Conservation (phyloP, 2,888 invertebrate species). For the Pristionchus japonicus region DNA sequence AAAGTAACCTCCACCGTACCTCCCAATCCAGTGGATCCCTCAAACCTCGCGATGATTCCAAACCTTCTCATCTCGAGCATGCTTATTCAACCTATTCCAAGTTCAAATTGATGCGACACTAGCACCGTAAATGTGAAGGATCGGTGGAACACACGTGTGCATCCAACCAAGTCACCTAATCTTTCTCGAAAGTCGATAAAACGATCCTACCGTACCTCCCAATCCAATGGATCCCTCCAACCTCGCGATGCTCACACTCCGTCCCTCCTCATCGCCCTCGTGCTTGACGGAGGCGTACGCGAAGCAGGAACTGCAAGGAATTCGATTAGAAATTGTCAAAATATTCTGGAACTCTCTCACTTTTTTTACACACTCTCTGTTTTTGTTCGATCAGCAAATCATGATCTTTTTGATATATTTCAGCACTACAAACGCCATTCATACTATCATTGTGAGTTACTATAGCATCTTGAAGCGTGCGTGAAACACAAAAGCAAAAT, state of each 20-base stretch:
- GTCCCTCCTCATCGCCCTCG: conserved; percentile 14
- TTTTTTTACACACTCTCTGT: background rate
- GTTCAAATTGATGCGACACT: too few species aligned
- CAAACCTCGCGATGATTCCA: conserved; percentile 40
- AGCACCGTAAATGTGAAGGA: too few species aligned
- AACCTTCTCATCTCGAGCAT: background rate
- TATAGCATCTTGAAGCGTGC: background rate
- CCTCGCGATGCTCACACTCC: conserved; percentile 45
- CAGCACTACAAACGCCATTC: too few species aligned
- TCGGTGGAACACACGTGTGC: too few species aligned
- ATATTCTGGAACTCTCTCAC: background rate
- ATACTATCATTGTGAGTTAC: too few species aligned
- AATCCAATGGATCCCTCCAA: conserved; percentile 46
- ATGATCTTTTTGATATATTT: too few species aligned
- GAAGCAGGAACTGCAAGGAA: conserved; percentile 37
- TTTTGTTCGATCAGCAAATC: too few species aligned
- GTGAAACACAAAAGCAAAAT: background rate
- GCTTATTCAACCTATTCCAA: too few species aligned
- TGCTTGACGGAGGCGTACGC: conserved; percentile 23
- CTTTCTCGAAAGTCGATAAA: too few species aligned
- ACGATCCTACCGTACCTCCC: conserved; percentile 14
- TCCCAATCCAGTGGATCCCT: background rate
- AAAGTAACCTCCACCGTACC: too few species aligned
- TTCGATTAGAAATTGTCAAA: background rate
- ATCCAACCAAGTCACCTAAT: too few species aligned